These are phyloP conservation scores for Enteromius radiatus DNA, from an alignment of 2,797 vertebrate genomes.

Conservation along the genomic window DNA sequence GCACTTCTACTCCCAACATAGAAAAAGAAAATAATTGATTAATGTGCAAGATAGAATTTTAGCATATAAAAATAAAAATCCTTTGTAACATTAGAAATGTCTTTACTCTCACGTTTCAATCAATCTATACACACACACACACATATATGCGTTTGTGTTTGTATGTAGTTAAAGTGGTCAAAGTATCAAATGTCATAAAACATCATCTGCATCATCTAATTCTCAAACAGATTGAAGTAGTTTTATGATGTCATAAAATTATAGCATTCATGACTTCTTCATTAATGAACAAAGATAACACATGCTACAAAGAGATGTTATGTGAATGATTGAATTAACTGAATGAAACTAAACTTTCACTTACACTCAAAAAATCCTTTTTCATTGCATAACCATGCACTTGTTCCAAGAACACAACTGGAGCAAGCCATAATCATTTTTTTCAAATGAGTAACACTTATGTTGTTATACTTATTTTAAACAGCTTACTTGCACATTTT, in stretches of 20 bases:
- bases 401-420: constrained; percentile 10
- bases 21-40: too few relatives aligned
- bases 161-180: not conserved
- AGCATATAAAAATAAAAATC: too few relatives aligned
- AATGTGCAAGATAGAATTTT: too few relatives aligned
- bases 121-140: too few relatives aligned
- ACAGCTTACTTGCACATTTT: not conserved
- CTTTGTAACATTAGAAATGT: too few relatives aligned
- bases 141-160: not conserved
- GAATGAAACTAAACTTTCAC: not conserved
- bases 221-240: not conserved
- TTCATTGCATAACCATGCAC: not conserved
- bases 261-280: not conserved
- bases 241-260: not conserved
- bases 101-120: too few relatives aligned
- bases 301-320: not conserved
- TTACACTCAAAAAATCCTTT: constrained; percentile 2
- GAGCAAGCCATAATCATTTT: not conserved
- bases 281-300: not conserved
- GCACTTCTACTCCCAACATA: too few relatives aligned
- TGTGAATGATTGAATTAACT: not conserved
- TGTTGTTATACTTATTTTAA: not conserved
- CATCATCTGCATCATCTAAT: not conserved
- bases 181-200: not conserved
- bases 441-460: not conserved